Base-by-base conservation (phyloP, 2,888 invertebrate species). In the Drepanosiphum platanoidis region DNA sequence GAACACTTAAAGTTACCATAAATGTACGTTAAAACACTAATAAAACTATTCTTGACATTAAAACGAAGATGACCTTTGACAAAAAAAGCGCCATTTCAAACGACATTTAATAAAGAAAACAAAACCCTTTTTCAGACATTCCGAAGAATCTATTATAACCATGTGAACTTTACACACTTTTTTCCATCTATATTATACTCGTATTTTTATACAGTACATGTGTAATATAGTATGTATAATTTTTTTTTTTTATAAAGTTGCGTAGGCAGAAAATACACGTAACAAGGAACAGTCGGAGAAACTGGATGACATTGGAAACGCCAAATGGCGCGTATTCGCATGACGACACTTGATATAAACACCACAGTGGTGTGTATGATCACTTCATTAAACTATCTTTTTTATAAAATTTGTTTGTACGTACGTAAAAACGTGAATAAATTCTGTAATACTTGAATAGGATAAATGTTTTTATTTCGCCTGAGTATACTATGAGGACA, bases 91-190 rank as follows among this genome's bases (percentile, higher is more conserved):
- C n/a, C 42, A n/a, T 80, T 36, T 52, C 58, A 11, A 36, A 11
- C 70, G 81, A 71, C 81, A 71, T 81, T 81, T 71, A 61, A n/a
- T n/a, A n/a, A 81, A 81, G 39, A 39, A 71, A 61, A 79, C n/a
- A n/a, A 27, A 79, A 71, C 39, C 30, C 8, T 61, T 71, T 71
- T 58, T 52, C 22, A 30, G 22, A 22, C 18, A 61, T 74, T 74
- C 7, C 8, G 52, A 30, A 52, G 13, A 68, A 66, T 15, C n/a
- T n/a, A 42, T 32, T 13, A 46, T 46, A 18, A 46, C 15, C 46
- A 13, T 15, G 22, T 39, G 70, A 80, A 80, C 70, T 71, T 80
- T 80, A 58, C 39, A 30, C 8, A 36, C 58, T 46, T 42, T 66
- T 15, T 32, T 66, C 11, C 27, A 13, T 64, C 18, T 58, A 22